Evolutionary conservation across 2,888 invertebrate genomes (phyloP).

Genomic region (Drosophila picticornis): DNA sequence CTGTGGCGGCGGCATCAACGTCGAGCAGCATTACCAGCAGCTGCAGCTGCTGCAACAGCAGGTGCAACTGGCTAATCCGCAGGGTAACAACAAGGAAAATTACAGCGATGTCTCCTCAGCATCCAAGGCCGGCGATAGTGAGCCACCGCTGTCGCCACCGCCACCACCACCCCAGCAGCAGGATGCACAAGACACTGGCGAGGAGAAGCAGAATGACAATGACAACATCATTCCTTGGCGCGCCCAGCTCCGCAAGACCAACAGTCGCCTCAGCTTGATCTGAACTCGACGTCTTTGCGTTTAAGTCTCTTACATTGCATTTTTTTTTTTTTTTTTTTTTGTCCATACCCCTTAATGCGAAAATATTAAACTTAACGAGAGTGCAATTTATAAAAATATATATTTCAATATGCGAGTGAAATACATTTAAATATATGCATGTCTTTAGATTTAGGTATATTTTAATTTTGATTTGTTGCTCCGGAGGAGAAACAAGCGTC

Average conservation of each 20-base stretch:
- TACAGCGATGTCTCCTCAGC: constrained; percentile 36
- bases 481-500: constrained; percentile 8
- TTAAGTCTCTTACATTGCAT: constrained; percentile 59
- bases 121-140: constrained; percentile 19
- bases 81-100: constrained; percentile 80
- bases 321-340: constrained; percentile 42
- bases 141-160: constrained; percentile 5
- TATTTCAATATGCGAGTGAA: constrained; percentile 25
- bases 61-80: constrained; percentile 51
- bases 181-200: constrained; percentile 58
- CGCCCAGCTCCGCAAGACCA: constrained; percentile 94
- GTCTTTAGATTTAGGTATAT: constrained; percentile 26
- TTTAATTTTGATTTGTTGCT: constrained; percentile 24
- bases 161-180: constrained; percentile 34
- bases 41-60: constrained; percentile 74
- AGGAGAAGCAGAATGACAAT: constrained; percentile 87
- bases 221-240: constrained; percentile 95
- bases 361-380: constrained; percentile 24
- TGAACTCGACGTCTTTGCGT: constrained; percentile 82
- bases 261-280: constrained; percentile 94
- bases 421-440: constrained; percentile 16
- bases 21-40: constrained; percentile 83
- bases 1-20: constrained; percentile 74
- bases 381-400: constrained; percentile 60
- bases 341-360: neutral